These are phyloP conservation scores for Microtus pennsylvanicus DNA, from an alignment of 2,113 vertebrate species.

Conservation along the genomic window DNA sequence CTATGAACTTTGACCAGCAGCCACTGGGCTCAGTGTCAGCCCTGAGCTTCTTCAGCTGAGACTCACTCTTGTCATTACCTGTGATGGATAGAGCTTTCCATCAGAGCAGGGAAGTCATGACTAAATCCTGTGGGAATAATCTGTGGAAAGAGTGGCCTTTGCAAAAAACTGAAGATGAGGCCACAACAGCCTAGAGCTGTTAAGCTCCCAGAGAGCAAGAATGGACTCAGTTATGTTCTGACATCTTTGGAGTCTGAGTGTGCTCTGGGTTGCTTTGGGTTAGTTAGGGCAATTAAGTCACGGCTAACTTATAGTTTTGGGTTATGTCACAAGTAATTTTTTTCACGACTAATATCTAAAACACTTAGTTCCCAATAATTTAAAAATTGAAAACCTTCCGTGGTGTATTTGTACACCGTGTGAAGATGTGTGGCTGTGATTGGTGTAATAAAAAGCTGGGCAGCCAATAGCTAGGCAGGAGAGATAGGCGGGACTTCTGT, in stretches of 20 bases:
- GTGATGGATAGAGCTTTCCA: not conserved
- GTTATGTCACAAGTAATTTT: not conserved
- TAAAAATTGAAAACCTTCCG: constrained; percentile 12
- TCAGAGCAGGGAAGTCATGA: not conserved
- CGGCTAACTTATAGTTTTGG: not conserved
- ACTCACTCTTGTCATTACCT: not conserved
- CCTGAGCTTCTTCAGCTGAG: not conserved
- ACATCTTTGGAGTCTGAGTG: not conserved
- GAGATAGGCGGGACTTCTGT: not conserved
- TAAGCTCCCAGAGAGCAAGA: not conserved
- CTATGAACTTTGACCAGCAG: not conserved
- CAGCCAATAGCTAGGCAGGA: not conserved
- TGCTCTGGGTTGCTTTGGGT: not conserved
- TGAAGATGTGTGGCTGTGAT: not conserved
- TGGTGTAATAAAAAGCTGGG: not conserved
- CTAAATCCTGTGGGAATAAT: not conserved
- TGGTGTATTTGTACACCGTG: not conserved
- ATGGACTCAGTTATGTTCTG: not conserved
- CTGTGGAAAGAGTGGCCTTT: not conserved
- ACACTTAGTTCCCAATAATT: not conserved
- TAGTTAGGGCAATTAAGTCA: not conserved
- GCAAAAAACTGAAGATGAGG: not conserved
- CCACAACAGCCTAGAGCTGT: not conserved
- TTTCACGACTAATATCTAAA: not conserved
- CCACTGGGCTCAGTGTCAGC: not conserved